Percentiles rank a stretch among this genome's conserved stretches.
These are phyloP conservation scores for Melitaea athalia DNA, from an alignment of 2,888 invertebrate species.

Conservation along the genomic window DNA sequence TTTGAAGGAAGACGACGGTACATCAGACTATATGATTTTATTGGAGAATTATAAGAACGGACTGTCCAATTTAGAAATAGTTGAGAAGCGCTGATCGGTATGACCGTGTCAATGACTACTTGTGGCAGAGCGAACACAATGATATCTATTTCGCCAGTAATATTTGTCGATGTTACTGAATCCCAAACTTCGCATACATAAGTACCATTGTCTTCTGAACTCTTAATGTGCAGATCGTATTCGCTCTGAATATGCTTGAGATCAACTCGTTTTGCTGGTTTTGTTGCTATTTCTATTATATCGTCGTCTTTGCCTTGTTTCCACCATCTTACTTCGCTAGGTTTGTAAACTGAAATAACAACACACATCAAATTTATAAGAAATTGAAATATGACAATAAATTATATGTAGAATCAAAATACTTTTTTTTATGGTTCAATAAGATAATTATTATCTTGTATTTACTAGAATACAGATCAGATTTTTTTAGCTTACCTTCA, in stretches of 20 bases:
- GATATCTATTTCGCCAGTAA: conserved; percentile 72
- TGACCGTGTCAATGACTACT: conserved; percentile 86
- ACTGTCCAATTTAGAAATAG: conserved; percentile 93
- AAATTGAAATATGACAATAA: neutral
- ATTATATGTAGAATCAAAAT: neutral
- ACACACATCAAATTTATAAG: conserved; percentile 7
- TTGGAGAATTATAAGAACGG: conserved; percentile 87
- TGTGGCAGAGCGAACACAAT: conserved; percentile 87
- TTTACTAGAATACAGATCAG: no score
- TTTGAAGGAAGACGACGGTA: conserved; percentile 64
- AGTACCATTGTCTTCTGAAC: conserved; percentile 87
- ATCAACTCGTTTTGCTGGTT: conserved; percentile 36
- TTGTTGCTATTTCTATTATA: conserved; percentile 41
- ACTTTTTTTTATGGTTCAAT: neutral
- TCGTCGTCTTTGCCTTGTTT: conserved; percentile 51
- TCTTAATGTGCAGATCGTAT: conserved; percentile 69
- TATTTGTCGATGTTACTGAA: conserved; percentile 59
- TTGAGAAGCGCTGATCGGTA: conserved; percentile 88
- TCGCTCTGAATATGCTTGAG: conserved; percentile 83
- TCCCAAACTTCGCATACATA: conserved; percentile 67
- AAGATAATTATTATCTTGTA: no score
- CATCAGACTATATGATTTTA: conserved; percentile 82
- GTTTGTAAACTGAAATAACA: conserved; percentile 61
- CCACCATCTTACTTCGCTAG: conserved; percentile 63
- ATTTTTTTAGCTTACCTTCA: conserved; percentile 57